Percentiles rank a stretch among this genome's conserved stretches.
phyloP scores from a whole-genome alignment of 2,113 vertebrate genomes.

The Nothoprocta perdicaria region DNA sequence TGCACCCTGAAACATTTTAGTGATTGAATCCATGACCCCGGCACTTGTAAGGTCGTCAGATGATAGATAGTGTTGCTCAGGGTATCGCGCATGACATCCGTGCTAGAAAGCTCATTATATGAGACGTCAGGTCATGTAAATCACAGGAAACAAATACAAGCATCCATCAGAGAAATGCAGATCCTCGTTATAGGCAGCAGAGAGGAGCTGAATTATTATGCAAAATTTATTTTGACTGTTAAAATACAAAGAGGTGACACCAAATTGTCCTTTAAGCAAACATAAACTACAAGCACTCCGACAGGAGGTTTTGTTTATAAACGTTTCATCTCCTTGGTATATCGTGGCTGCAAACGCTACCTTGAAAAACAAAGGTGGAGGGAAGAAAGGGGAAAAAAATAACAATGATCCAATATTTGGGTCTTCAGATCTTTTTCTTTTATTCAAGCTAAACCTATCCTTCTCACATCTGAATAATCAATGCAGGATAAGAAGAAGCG shows the following conservation, averaged over 20 bases:
- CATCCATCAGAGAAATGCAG: conserved; percentile 68
- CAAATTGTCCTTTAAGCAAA: conserved; percentile 73
- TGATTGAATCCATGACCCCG: conserved; percentile 75
- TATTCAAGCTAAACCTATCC: not conserved
- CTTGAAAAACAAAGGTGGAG: not conserved
- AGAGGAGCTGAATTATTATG: conserved; percentile 71
- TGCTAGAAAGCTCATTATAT: conserved; percentile 75
- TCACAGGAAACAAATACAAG: conserved; percentile 78
- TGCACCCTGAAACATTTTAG: conserved; percentile 74
- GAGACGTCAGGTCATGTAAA: conserved; percentile 80
- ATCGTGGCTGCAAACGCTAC: not conserved
- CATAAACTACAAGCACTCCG: conserved; percentile 35
- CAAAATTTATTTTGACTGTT: conserved; percentile 75
- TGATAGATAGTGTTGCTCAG: conserved; percentile 71
- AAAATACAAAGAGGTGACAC: conserved; percentile 72
- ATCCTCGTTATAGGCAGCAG: conserved; percentile 72
- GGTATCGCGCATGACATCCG: conserved; percentile 70
- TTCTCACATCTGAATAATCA: conserved; percentile 54
- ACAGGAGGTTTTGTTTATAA: conserved; percentile 28
- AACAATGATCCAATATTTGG: not conserved
- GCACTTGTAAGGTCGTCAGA: conserved; percentile 71
- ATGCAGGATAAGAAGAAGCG: conserved; percentile 44
- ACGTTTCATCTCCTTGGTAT: conserved; percentile 2
- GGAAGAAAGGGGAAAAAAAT: not conserved
- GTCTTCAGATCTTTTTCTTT: conserved; percentile 1